phyloP scores from a whole-genome alignment of 2,797 vertebrate species.

The Channa striata region DNA sequence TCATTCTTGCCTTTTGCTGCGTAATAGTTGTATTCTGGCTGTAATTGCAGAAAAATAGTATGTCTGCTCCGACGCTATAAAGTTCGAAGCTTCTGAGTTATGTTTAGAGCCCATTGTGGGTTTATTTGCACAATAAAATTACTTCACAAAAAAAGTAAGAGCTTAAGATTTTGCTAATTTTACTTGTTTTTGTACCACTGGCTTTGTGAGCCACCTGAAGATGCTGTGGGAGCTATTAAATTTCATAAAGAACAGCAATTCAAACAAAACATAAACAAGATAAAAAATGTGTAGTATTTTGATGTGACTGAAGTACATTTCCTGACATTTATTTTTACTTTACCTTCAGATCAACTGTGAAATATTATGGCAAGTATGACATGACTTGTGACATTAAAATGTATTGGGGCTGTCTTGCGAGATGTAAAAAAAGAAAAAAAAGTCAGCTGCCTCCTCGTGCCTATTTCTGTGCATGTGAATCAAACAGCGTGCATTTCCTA shows the following conservation, averaged over 20 bases:
- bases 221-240: not conserved
- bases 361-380: slow-evolving; percentile 19
- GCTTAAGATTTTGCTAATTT: slow-evolving; percentile 3
- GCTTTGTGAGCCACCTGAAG: not conserved
- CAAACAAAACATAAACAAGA: slow-evolving; percentile 9
- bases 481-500: slow-evolving; percentile 53
- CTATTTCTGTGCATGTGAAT: slow-evolving; percentile 41
- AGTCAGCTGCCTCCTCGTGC: slow-evolving; percentile 12
- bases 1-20: slow-evolving; percentile 41
- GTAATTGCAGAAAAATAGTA: slow-evolving; percentile 26
- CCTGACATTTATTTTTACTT: slow-evolving; percentile 18
- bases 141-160: slow-evolving; percentile 18
- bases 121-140: slow-evolving; percentile 31
- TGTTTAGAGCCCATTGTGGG: slow-evolving; percentile 4
- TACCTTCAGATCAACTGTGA: slow-evolving; percentile 22
- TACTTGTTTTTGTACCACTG: not conserved
- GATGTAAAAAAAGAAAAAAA: slow-evolving; percentile 26
- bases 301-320: slow-evolving; percentile 7
- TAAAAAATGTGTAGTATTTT: too few species aligned
- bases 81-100: slow-evolving; percentile 32
- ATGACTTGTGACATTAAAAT: slow-evolving; percentile 43
- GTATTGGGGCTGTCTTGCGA: slow-evolving; percentile 22
- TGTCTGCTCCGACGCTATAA: slow-evolving; percentile 13
- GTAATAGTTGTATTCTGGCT: slow-evolving; percentile 35
- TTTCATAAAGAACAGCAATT: slow-evolving; percentile 3